A percentile compares a stretch with the other conserved stretches of the same genome.
These are phyloP conservation scores for Yponomeuta evonymella DNA, from an alignment of 2,888 invertebrate genomes.

Conservation along the genomic window DNA sequence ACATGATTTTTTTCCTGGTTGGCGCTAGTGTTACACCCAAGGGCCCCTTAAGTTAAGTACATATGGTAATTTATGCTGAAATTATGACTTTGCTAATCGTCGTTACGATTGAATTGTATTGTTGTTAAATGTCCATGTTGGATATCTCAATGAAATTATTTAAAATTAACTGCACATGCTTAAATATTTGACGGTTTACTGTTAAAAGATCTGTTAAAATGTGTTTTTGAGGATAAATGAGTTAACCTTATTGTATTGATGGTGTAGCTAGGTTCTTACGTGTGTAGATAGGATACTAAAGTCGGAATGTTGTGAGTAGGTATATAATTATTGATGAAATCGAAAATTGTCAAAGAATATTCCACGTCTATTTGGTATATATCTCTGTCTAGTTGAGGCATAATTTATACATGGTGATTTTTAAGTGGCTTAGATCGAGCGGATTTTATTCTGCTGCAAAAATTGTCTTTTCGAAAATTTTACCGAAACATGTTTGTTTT, in stretches of 20 bases:
- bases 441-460: no score
- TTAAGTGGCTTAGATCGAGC: no score
- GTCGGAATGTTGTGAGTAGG: not conserved
- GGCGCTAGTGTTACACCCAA: no score
- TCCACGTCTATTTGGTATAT: not conserved
- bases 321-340: not conserved
- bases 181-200: no score
- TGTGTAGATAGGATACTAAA: conserved; percentile 1
- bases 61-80: not conserved
- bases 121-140: not conserved
- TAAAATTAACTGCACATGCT: no score
- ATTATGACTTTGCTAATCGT: not conserved
- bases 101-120: not conserved
- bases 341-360: not conserved
- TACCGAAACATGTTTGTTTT: no score
- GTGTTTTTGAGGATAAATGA: no score
- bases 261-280: not conserved
- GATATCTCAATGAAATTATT: not conserved
- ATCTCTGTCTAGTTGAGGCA: no score
- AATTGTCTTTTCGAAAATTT: no score
- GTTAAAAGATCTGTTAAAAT: no score
- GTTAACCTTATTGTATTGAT: not conserved
- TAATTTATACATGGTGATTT: no score
- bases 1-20: no score
- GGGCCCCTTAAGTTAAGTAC: not conserved